Base-by-base conservation (phyloP, 2,888 invertebrate genomes). In the Ceratothoa steindachneri region DNA sequence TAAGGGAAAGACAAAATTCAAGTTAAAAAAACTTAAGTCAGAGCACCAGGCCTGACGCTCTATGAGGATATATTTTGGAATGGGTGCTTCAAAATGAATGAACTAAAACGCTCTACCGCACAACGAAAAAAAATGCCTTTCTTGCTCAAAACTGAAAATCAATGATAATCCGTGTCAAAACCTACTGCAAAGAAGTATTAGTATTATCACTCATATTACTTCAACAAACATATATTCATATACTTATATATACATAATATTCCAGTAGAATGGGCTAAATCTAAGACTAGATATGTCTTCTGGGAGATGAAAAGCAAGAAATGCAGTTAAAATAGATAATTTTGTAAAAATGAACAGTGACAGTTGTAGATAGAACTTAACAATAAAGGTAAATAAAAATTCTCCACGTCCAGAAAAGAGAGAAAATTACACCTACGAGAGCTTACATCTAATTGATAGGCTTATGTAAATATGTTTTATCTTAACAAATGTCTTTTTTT, bases 211-310 rank as follows among this genome's bases (percentile, higher is more conserved):
- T 60, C 27, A 60, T 7, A 2, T 4, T 60, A 60, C 24, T 7
- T 60, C 24, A 60, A 60, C 60, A 60, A 7, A 60, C 60, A 60
- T 60, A 60, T 60, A 60, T n/a, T 60, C 12, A 24, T 7, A 60
- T 60, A 4, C 27, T 24, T 7, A 60, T 60, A 24, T 60, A 60
- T 24, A 4, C 27, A 60, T 24, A 24, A 60, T 60, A 24, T 2
- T 60, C 3, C 12, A n/a, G 12, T 24, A 1, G 9, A 60, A 24
- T 24, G 24, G 24, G 24, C 60, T 60, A 60, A 60, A 22, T 15
- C 60, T 60, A 60, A 60, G 60, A 60, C 60, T 60, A 60, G 60
- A 60, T 60, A 60, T 60, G 60, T 60, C 60, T 60, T 60, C 60
- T 24, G 3, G 60, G n/a, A 60, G 60, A 60, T 60, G 19, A 60